phyloP scores from a whole-genome alignment of 2,113 vertebrate species.

The Nothobranchius furzeri region DNA sequence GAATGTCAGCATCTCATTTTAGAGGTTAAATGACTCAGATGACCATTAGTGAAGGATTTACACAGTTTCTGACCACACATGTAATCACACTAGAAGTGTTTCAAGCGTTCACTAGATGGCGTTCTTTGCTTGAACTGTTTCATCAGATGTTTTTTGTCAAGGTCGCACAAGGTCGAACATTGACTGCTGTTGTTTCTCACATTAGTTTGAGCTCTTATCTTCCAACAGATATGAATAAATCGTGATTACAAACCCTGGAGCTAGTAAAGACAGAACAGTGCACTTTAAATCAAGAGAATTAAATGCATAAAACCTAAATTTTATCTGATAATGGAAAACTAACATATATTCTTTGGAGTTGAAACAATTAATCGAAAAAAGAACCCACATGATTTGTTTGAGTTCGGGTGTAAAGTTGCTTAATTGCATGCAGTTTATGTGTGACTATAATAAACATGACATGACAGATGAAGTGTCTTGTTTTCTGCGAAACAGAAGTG shows the following conservation, averaged over 20 bases:
- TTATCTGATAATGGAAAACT: too few relatives aligned
- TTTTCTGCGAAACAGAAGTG: neutral
- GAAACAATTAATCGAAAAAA: neutral
- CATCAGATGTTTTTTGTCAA: slow-evolving; percentile 12
- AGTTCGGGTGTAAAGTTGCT: too few relatives aligned
- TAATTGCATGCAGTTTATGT: too few relatives aligned
- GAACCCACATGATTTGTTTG: neutral
- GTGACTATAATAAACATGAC: too few relatives aligned
- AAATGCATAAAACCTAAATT: too few relatives aligned
- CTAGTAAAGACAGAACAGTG: slow-evolving; percentile 23
- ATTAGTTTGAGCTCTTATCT: slow-evolving; percentile 21
- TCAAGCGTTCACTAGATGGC: slow-evolving; percentile 60
- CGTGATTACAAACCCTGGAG: slow-evolving; percentile 41
- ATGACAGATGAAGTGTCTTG: too few relatives aligned
- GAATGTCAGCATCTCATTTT: slow-evolving; percentile 13
- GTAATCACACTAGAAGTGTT: neutral
- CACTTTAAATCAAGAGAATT: slow-evolving; percentile 14
- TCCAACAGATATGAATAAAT: slow-evolving; percentile 11
- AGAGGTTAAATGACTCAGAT: slow-evolving; percentile 11
- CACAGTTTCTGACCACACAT: neutral
- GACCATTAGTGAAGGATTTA: too few relatives aligned
- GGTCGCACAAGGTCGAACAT: slow-evolving; percentile 42
- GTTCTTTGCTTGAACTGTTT: slow-evolving; percentile 43
- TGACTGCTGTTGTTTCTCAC: slow-evolving; percentile 14
- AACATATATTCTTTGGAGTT: too few relatives aligned